Evolutionary conservation across 2,113 vertebrate species (phyloP), one percentile per base, ranked within the genome.

Genomic region (Clarias batrachus): DNA sequence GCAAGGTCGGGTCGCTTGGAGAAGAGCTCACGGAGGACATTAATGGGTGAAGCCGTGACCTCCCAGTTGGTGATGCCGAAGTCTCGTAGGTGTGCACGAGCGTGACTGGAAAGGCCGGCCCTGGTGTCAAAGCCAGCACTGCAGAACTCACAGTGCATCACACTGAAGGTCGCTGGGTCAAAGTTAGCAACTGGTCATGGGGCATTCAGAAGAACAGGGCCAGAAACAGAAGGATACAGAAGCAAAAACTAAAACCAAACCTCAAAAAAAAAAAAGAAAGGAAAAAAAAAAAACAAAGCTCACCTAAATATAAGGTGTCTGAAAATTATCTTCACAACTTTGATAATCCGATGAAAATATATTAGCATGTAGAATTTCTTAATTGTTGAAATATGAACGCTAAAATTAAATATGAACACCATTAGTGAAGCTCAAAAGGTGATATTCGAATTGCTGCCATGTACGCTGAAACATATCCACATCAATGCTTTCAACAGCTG

Each of bases 21-120:
- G 91, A 99, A 95, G 52, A 99, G 91, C 93, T 98, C 96, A 84
- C 97, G 95, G 74, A 99, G 94, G 86, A 99, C 97, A 93, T 97
- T 97, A 87, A 99, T 99, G 1, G 98, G 98, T 0, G 97, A 98
- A 86, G 98, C 95, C 60, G 97, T 98, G 71, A 98, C 96, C 73
- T 98, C 97, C 98, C 98, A 99, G 94, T 98, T 98, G 88, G 97
- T 98, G 91, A 99, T 98, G 37, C 97, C 97, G 8, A 99, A 98
- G 93, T 99, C 98, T 0, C 98, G 93, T 57, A 99, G 96, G 91
- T 99, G 98, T 63, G 98, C 98, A 12, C 98, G 92, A 80, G 98
- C 98, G 0, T 99, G 98, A 93, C 98, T 99, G 89, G 98, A 98
- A 65, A 99, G 96, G 11, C 98, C 98, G 0, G 98, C 98, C 8